phyloP scores from a whole-genome alignment of 2,888 invertebrate genomes.

The Diadromus collaris region DNA sequence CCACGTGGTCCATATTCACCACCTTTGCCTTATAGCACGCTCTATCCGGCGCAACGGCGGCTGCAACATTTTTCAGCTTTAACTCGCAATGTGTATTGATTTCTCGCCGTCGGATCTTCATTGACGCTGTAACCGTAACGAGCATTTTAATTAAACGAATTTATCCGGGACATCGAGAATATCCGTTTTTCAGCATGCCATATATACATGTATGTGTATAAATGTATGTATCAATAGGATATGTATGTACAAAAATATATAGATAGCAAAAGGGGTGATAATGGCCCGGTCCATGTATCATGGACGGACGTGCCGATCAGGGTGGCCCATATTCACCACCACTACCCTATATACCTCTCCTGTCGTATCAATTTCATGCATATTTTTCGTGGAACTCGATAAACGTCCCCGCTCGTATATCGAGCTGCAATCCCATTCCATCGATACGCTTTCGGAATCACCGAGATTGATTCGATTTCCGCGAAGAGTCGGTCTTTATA shows the following conservation, averaged over 20 bases:
- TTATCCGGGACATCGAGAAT: slow-evolving; percentile 13
- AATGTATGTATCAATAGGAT: neutral
- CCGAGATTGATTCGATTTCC: slow-evolving; percentile 4
- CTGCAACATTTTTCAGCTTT: neutral
- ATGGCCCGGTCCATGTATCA: too few species aligned
- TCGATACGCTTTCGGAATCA: slow-evolving; percentile 28
- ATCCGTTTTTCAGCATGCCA: neutral
- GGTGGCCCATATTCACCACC: neutral
- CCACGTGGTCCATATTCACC: too few species aligned
- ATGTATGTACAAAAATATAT: too few species aligned
- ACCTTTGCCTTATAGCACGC: slow-evolving; percentile 6
- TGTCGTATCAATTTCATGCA: neutral
- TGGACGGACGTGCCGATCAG: neutral
- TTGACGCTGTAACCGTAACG: slow-evolving; percentile 22
- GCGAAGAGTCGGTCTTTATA: neutral
- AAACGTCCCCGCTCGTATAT: neutral
- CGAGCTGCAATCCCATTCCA: slow-evolving; percentile 6
- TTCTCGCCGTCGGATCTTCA: slow-evolving; percentile 1
- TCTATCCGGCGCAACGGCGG: neutral
- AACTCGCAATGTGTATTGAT: slow-evolving; percentile 25
- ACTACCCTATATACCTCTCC: neutral
- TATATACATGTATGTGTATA: neutral
- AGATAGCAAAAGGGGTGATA: too few species aligned
- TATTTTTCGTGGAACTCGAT: neutral
- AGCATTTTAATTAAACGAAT: slow-evolving; percentile 46